A percentile compares a stretch with the other conserved stretches of the same genome.
Evolutionary conservation across 2,888 invertebrate species (phyloP).

Genomic region (Ecdyonurus torrentis): DNA sequence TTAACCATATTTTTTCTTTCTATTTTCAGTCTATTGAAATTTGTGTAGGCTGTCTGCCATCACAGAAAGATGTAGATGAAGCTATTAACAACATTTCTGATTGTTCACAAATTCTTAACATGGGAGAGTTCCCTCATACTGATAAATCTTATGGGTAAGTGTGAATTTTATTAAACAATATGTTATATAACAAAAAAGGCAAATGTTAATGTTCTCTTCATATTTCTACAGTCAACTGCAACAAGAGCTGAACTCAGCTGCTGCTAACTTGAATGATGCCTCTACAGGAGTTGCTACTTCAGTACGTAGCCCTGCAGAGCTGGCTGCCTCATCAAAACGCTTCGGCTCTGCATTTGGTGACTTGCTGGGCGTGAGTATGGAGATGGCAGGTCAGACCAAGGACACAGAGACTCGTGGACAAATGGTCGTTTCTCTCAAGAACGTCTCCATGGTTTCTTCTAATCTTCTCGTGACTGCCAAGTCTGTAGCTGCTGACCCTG

Average conservation of each 20-base stretch:
- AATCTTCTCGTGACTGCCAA: slow-evolving; percentile 77
- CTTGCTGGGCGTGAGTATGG: slow-evolving; percentile 60
- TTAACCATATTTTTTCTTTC: slow-evolving; percentile 13
- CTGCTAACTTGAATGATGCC: slow-evolving; percentile 66
- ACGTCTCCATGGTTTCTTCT: slow-evolving; percentile 73
- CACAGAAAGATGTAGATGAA: slow-evolving; percentile 84
- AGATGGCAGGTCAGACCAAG: slow-evolving; percentile 67
- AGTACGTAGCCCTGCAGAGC: slow-evolving; percentile 45
- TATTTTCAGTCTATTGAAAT: slow-evolving; percentile 38
- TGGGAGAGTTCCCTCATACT: slow-evolving; percentile 57
- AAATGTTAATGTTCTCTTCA: not conserved
- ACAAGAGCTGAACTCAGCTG: slow-evolving; percentile 66
- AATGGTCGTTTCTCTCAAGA: slow-evolving; percentile 74
- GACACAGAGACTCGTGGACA: slow-evolving; percentile 57
- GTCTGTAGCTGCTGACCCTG: slow-evolving; percentile 75
- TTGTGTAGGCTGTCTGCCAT: slow-evolving; percentile 74
- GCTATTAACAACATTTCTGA: slow-evolving; percentile 69
- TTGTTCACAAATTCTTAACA: slow-evolving; percentile 44
- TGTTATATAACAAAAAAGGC: not conserved
- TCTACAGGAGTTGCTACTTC: slow-evolving; percentile 68
- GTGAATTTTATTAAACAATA: not conserved
- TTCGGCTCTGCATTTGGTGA: slow-evolving; percentile 66
- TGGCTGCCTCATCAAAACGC: slow-evolving; percentile 57
- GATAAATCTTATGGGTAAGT: slow-evolving; percentile 48
- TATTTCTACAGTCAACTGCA: slow-evolving; percentile 58